phyloP scores from a whole-genome alignment of 2,797 vertebrate genomes.

The Orientallactaga sibirica region DNA sequence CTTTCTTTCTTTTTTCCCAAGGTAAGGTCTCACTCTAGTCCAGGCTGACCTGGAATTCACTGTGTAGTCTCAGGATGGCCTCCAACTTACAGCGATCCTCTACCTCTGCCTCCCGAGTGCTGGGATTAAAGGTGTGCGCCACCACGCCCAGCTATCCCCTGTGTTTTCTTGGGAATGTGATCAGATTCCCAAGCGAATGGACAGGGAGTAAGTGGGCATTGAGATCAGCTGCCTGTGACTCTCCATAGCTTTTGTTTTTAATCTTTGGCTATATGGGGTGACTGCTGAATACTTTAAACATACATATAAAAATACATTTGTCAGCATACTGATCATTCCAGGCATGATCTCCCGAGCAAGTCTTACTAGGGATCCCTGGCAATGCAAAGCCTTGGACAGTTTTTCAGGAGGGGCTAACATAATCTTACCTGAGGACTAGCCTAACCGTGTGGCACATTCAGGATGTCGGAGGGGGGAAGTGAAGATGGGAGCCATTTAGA shows the following conservation, averaged over 20 bases:
- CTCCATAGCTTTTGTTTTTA: background rate
- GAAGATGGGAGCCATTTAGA: slow-evolving; percentile 3
- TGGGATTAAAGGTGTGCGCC: too few relatives aligned
- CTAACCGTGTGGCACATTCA: background rate
- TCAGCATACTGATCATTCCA: background rate
- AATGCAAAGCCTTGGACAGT: background rate
- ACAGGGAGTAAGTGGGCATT: background rate
- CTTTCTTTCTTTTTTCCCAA: background rate
- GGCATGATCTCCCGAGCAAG: background rate
- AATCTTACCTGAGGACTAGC: background rate
- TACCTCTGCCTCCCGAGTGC: too few relatives aligned
- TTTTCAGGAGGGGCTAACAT: background rate
- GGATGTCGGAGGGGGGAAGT: background rate
- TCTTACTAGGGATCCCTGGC: background rate
- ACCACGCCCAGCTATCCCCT: background rate
- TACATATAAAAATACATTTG: background rate
- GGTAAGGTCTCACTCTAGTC: too few relatives aligned
- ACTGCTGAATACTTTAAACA: slow-evolving; percentile 2
- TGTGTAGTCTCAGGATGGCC: too few relatives aligned
- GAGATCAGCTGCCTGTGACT: background rate
- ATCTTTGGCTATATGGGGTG: background rate
- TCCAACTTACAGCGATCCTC: too few relatives aligned
- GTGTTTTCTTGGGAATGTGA: background rate
- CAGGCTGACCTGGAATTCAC: too few relatives aligned
- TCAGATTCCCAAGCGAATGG: background rate